Evolutionary conservation across 2,888 invertebrate genomes (phyloP).

Genomic region (Gastracanthus pulcherrimus): DNA sequence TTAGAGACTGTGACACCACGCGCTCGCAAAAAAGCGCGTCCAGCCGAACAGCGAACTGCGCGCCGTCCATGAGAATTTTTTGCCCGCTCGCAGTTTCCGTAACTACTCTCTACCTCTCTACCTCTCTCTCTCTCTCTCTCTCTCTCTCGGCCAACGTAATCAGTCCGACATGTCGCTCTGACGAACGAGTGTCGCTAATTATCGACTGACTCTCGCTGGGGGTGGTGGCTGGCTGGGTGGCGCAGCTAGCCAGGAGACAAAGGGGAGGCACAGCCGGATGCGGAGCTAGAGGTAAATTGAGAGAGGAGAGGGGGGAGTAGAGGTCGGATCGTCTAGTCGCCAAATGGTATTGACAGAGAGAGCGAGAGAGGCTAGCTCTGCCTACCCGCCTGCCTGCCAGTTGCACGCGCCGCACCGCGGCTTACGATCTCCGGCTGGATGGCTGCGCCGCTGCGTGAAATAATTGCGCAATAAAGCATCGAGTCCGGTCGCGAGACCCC

Average conservation of each 20-base stretch:
- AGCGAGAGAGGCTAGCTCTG: background rate
- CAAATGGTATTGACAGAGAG: slow-evolving; percentile 66
- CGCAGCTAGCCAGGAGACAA: slow-evolving; percentile 38
- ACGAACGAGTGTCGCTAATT: slow-evolving; percentile 74
- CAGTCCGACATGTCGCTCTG: slow-evolving; percentile 70
- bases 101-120: slow-evolving; percentile 14
- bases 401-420: background rate
- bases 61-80: slow-evolving; percentile 44
- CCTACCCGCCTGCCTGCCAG: slow-evolving; percentile 21
- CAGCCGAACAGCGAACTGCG: background rate
- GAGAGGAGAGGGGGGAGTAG: slow-evolving; percentile 46
- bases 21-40: background rate
- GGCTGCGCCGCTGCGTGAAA: slow-evolving; percentile 16
- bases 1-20: slow-evolving; percentile 28
- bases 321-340: slow-evolving; percentile 53
- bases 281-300: slow-evolving; percentile 56
- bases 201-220: slow-evolving; percentile 64
- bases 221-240: background rate
- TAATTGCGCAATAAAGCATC: slow-evolving; percentile 46
- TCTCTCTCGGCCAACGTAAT: slow-evolving; percentile 67
- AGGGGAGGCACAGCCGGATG: slow-evolving; percentile 51
- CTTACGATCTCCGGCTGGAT: slow-evolving; percentile 51
- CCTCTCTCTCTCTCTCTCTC: background rate
- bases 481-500: background rate
- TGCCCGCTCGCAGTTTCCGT: background rate